Conservation (phyloP, 2,113 vertebrate species). For the Himantopus leucocephalus region DNA sequence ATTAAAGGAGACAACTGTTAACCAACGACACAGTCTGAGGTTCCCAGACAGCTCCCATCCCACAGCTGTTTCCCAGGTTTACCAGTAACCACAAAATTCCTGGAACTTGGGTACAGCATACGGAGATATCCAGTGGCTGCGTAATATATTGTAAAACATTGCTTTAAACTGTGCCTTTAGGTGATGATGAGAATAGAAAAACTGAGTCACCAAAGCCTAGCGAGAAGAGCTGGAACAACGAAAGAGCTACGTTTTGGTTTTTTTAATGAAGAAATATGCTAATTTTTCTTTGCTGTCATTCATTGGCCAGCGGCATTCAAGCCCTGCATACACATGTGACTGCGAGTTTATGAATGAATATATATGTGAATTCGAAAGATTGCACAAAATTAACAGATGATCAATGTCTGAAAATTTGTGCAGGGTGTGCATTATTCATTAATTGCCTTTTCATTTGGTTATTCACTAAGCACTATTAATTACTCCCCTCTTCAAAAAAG, state of each 20-base stretch:
- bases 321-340: neutral
- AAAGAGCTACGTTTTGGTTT: neutral
- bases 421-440: conserved; percentile 35
- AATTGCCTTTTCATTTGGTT: conserved; percentile 38
- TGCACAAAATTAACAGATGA: conserved; percentile 1
- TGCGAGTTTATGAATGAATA: neutral
- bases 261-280: neutral
- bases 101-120: neutral
- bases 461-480: conserved; percentile 26
- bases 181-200: neutral
- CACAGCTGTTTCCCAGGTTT: neutral
- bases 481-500: neutral
- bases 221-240: neutral
- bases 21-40: neutral
- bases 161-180: neutral
- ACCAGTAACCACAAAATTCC: neutral
- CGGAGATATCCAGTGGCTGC: neutral
- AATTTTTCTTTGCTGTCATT: neutral
- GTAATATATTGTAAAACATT: neutral
- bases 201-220: neutral
- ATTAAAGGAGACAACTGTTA: neutral
- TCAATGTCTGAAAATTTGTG: conserved; percentile 5
- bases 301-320: neutral
- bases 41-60: neutral
- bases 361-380: neutral